Percentiles rank a stretch among this genome's conserved stretches.
phyloP scores from a whole-genome alignment of 1,140 invertebrate genomes.

The Araneus ventricosus region DNA sequence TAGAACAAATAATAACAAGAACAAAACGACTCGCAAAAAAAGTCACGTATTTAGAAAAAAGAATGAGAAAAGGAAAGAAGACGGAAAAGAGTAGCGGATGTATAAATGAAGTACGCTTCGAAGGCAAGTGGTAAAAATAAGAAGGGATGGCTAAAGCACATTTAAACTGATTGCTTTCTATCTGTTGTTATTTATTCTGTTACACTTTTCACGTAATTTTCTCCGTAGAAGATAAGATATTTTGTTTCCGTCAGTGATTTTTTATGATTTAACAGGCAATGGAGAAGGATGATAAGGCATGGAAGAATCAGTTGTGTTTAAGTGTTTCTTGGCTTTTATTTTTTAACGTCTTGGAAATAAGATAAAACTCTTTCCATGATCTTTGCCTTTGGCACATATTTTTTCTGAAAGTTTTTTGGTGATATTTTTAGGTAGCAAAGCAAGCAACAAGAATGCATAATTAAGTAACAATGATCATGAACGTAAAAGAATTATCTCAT shows the following conservation, averaged over 20 bases:
- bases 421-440: too few species aligned
- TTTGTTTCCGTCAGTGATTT: background rate
- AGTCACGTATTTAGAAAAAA: conserved; percentile 43
- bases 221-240: background rate
- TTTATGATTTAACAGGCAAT: background rate
- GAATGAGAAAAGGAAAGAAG: background rate
- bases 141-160: background rate
- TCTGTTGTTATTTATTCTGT: background rate
- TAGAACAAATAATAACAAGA: background rate
- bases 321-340: background rate
- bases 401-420: too few species aligned
- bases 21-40: conserved; percentile 12
- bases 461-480: too few species aligned
- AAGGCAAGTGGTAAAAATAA: background rate
- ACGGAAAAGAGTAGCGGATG: background rate
- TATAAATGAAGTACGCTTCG: conserved; percentile 45
- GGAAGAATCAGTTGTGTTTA: background rate
- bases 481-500: too few species aligned
- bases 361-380: too few species aligned
- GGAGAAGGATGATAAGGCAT: background rate
- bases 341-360: too few species aligned
- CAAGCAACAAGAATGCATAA: too few species aligned
- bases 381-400: too few species aligned
- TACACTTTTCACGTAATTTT: conserved; percentile 35
- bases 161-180: conserved; percentile 40